Evolutionary conservation across 2,888 invertebrate genomes (phyloP).

Genomic region (Syrphus vitripennis): DNA sequence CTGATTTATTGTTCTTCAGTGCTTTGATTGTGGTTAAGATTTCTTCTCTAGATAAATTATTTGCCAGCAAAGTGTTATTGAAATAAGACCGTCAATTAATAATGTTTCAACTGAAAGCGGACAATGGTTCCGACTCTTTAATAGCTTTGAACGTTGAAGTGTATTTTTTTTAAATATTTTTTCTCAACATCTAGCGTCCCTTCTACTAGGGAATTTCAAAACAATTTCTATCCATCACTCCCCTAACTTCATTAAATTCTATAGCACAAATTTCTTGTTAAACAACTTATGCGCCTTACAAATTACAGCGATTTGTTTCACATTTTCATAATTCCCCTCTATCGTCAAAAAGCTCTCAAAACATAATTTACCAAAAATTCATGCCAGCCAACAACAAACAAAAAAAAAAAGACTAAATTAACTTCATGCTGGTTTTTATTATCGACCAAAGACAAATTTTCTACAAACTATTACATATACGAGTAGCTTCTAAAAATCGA

Average conservation of each 20-base stretch:
- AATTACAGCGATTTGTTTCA: not conserved
- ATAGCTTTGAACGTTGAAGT: too few relatives aligned
- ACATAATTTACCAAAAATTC: not conserved
- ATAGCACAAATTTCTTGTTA: not conserved
- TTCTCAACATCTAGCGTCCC: too few relatives aligned
- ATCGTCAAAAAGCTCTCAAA: not conserved
- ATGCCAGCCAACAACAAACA: not conserved
- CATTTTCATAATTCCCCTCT: constrained; percentile 1
- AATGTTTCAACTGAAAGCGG: too few relatives aligned
- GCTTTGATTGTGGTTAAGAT: too few relatives aligned
- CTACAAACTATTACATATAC: not conserved
- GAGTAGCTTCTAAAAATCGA: not conserved
- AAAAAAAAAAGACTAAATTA: constrained; percentile 4
- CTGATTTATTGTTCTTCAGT: too few relatives aligned
- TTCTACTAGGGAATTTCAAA: not conserved
- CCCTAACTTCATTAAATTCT: not conserved
- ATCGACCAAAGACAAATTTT: not conserved
- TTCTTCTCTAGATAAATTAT: too few relatives aligned
- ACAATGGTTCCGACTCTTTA: too few relatives aligned
- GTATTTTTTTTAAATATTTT: too few relatives aligned
- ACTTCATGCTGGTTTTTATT: not conserved
- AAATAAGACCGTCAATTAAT: too few relatives aligned
- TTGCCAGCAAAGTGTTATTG: too few relatives aligned
- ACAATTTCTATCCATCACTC: not conserved
- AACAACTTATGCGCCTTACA: not conserved